Evolutionary conservation across 2,888 invertebrate genomes (phyloP).

Genomic region (Euproctis similis): DNA sequence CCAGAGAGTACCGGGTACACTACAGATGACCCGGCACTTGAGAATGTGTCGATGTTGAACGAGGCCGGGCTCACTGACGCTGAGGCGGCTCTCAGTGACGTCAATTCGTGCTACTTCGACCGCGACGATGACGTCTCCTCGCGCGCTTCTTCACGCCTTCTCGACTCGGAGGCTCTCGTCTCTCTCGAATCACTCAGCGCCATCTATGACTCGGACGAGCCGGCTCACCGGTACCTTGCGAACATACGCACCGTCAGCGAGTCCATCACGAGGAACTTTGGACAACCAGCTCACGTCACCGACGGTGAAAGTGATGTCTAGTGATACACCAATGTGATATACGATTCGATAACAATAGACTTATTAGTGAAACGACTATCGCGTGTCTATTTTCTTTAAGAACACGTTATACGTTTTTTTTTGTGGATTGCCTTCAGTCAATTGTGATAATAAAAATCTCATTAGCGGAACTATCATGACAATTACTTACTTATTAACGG

Average conservation of each 20-base stretch:
- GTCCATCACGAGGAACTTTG: conserved; percentile 85
- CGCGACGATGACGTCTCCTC: conserved; percentile 87
- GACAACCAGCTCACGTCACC: conserved; percentile 79
- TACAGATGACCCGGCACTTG: conserved; percentile 90
- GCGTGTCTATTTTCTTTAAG: no score
- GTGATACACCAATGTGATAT: conserved; percentile 32
- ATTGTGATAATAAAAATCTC: conserved; percentile 47
- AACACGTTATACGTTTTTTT: no score
- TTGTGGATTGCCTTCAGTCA: conserved; percentile 39
- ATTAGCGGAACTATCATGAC: conserved; percentile 32
- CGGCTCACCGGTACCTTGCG: conserved; percentile 79
- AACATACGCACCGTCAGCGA: conserved; percentile 85
- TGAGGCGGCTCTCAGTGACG: conserved; percentile 90
- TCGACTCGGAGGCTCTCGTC: conserved; percentile 85
- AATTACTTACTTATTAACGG: conserved; percentile 31
- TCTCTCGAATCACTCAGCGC: conserved; percentile 88
- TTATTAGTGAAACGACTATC: conserved; percentile 4
- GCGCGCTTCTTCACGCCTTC: conserved; percentile 86
- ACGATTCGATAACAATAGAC: conserved; percentile 21
- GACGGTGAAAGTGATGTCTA: conserved; percentile 81
- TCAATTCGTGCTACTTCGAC: conserved; percentile 87
- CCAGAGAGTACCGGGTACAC: conserved; percentile 87
- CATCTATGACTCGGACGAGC: conserved; percentile 85
- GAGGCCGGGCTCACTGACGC: conserved; percentile 91
- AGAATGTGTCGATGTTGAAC: conserved; percentile 89